Evolutionary conservation across 2,888 invertebrate genomes (phyloP), one percentile per base, ranked within the genome.

Genomic region (Tiliacea citrago): DNA sequence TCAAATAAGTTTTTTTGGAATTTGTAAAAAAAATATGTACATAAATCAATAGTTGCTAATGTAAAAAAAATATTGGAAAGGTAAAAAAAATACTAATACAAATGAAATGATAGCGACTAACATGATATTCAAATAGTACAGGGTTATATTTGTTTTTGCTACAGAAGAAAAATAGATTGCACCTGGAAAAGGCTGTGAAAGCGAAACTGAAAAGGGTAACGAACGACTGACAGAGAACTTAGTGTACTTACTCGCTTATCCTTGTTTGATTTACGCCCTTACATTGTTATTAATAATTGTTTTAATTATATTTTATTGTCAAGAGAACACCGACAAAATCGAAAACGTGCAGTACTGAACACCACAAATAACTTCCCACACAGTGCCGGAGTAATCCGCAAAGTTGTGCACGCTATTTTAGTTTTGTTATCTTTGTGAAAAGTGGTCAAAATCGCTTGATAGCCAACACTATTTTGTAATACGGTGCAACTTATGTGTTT

Each of bases 121-220:
- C 90, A 88, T 87, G 75, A 86, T 90, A 91, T 91, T 83, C 66
- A 85, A 82, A 75, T 75, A 87, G 87, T 87, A 87, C 87, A 87
- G 86, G 88, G 89, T 93, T 88, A 90, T 93, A 91, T 94, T 95
- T 95, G 93, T 96, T 96, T 95, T 96, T 96, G 95, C 96, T 96
- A 95, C 96, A 96, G 96, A 96, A 96, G 91, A 96, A 96, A 96
- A 96, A 96, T 96, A 96, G 96, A 96, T 95, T 96, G 95, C 95
- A 96, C 82, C 96, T 95, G 96, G 96, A 96, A 94, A 95, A 94
- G 92, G 95, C 96, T 89, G 94, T 92, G 93, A 96, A 95, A 94
- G 94, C 93, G 94, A 96, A 94, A 95, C 95, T 96, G 89, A 96
- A 91, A 95, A 94, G 96, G 96, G 96, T 96, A 96, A 96, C 87